Evolutionary conservation across 2,888 invertebrate species (phyloP), one percentile per base, ranked within the genome.

Genomic region (Venusia cambrica): DNA sequence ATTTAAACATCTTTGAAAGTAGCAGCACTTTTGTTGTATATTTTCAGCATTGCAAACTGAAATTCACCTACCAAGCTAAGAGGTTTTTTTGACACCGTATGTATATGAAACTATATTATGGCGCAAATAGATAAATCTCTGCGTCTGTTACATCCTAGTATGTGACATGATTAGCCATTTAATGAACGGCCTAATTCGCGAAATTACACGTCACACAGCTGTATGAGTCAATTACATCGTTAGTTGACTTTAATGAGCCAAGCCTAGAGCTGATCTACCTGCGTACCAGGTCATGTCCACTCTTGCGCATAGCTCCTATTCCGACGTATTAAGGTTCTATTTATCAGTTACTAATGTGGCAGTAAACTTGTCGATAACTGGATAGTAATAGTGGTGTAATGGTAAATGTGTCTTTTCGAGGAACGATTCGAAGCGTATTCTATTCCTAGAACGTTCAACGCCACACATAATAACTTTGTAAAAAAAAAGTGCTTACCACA

Each of bases 191-290:
- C 35, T n/a, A 10, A 36, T 28, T 27, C 17, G 8, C 18, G 16
- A 33, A 11, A 26, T 32, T 28, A 28, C 43, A 32, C 36, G 43
- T 31, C 13, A 29, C 29, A 36, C 19, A 5, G 31, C 42, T 34
- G 24, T 29, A 19, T 27, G 26, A 49, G 64, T 69, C 77, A 72
- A 79, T 83, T 78, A 78, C 70, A 71, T 81, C 72, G 74, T 81
- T 81, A 83, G 75, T 63, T 68, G 55, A 38, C 57, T 59, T 57
- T 79, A 79, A 79, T 79, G 71, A 75, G 70, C 32, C 50, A 41
- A 62, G 73, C 67, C 58, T 51, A 46, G 68, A 73, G 32, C 49
- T 57, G 58, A 61, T 66, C 67, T 25, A 29, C 17, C 35, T 52
- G 33, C 54, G 47, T 52, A 59, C 60, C 62, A 60, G 55, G 60